Conservation (phyloP, 2,113 vertebrate species). For the Varanus komodoensis region DNA sequence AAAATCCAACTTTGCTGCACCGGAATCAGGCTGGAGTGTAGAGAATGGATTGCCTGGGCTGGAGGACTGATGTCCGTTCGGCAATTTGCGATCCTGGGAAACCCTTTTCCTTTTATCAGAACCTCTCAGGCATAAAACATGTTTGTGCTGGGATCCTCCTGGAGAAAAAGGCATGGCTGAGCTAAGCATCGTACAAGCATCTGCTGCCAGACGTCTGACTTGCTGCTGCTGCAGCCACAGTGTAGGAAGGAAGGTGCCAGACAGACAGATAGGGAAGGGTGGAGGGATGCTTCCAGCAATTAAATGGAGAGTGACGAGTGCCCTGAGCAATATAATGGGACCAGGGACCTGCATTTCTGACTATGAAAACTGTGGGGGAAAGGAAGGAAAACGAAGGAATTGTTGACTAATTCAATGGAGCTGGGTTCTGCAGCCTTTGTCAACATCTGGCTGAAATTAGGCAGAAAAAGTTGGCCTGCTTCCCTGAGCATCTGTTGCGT, state of each 20-base stretch:
- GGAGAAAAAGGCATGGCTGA: neutral
- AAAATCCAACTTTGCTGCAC: neutral
- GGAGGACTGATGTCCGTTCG: neutral
- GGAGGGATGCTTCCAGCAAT: neutral
- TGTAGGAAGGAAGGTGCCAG: slow-evolving; percentile 7
- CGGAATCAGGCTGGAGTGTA: neutral
- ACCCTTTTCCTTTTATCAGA: too few relatives aligned
- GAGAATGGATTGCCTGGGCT: neutral
- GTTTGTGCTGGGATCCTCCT: neutral
- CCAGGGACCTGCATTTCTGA: neutral
- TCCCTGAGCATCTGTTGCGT: neutral
- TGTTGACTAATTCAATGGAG: neutral
- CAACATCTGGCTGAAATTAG: neutral
- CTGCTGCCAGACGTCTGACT: neutral
- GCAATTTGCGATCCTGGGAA: neutral
- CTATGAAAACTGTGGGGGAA: neutral
- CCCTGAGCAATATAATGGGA: neutral
- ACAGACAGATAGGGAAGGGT: slow-evolving; percentile 27
- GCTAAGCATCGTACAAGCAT: neutral
- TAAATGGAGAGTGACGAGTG: neutral
- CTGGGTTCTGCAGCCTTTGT: neutral
- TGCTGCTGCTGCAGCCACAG: slow-evolving; percentile 25
- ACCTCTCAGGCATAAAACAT: too few relatives aligned
- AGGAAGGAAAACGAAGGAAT: neutral
- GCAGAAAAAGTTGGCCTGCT: neutral